Evolutionary conservation across 2,888 invertebrate species (phyloP).

Genomic region (Cyrtodaria siliqua): DNA sequence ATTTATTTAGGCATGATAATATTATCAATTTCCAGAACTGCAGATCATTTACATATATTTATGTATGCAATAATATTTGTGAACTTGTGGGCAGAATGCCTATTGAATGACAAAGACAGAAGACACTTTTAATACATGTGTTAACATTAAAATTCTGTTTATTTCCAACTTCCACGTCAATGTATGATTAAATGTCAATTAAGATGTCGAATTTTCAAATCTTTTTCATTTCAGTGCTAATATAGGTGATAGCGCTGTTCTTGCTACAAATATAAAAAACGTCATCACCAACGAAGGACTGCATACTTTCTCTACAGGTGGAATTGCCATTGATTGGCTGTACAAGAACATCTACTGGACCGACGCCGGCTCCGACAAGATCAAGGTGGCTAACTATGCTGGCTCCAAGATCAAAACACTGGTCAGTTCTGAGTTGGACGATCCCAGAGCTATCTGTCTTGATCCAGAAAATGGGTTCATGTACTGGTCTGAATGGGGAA

Average conservation of each 20-base stretch:
- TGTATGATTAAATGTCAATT: no score
- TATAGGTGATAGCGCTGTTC: constrained; percentile 88
- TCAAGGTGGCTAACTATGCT: constrained; percentile 94
- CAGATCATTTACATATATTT: no score
- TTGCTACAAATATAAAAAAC: background rate
- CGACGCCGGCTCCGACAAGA: constrained; percentile 96
- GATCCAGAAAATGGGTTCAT: constrained; percentile 90
- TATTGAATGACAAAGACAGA: no score
- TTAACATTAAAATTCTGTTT: no score
- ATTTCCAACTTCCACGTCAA: no score
- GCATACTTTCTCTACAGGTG: constrained; percentile 95
- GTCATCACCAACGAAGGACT: constrained; percentile 36
- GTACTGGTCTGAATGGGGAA: constrained; percentile 99
- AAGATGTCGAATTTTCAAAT: background rate
- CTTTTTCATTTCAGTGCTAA: constrained; percentile 89
- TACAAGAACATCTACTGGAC: constrained; percentile 96
- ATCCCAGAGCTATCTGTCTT: constrained; percentile 89
- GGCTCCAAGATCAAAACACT: constrained; percentile 96
- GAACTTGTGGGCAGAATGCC: no score
- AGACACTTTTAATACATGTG: no score
- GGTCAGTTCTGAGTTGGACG: constrained; percentile 92
- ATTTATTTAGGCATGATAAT: no score
- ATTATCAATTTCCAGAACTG: no score
- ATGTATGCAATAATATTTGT: no score
- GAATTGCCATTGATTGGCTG: constrained; percentile 99